Evolutionary conservation across 2,113 vertebrate genomes (phyloP), one percentile per base, ranked within the genome.

Genomic region (Etia nguti): DNA sequence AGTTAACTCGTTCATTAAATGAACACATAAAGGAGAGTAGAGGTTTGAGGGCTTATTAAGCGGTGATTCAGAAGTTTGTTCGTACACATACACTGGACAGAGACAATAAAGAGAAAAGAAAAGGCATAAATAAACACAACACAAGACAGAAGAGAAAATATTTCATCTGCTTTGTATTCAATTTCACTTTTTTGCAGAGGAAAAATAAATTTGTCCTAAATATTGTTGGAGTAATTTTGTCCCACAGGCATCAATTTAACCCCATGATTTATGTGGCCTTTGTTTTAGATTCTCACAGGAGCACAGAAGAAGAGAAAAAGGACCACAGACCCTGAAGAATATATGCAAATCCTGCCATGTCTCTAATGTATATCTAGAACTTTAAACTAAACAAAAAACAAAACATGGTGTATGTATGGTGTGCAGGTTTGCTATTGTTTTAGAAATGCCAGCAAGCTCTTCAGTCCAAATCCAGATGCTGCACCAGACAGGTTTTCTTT

Each of bases 311-410:
- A 22, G 38, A 87, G 7, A 55, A 48, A 12, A 22, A 34, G 46
- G 85, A 84, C 84, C 34, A 73, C 31, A 79, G 68, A 80, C 22
- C 52, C 46, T 10, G 10, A 80, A 87, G 82, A 89, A 59, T 4
- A 80, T 83, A 26, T 60, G 1, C 77, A 70, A 54, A 43, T 83
- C 82, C 34, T 79, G 80, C 43, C 38, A 68, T 77, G 16, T 79
- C 12, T 56, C 46, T 80, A 62, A 79, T 16, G 38, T 59, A 18
- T 38, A 57, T 81, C 70, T 12, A 22, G 7, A 29, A 77, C 50
- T 77, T 75, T 5, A 29, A 60, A 2, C 57, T 31, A 59, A 60
- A 60, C 15, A 6, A 10, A 59, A 31, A 0, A 0, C 15, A 10
- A 60, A 60, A 60, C 26, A 31, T n/a, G n/a, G n/a, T n/a, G n/a